Base-by-base conservation (phyloP, 2,113 vertebrate genomes). In the Tyto alba region DNA sequence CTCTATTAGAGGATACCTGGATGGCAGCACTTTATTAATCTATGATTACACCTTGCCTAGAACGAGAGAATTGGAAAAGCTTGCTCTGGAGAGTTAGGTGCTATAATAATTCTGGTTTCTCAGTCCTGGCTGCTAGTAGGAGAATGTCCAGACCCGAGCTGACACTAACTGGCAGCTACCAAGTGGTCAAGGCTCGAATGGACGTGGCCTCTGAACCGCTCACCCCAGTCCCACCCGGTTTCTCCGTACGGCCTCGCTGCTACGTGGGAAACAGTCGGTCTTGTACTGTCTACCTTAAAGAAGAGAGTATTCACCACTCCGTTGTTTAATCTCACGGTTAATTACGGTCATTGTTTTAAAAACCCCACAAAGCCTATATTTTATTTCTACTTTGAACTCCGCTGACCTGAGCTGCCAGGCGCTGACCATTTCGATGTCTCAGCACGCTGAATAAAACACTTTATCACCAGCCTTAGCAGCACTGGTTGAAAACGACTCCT, bases 271-370 rank as follows among this genome's bases (percentile, higher is more conserved):
- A 59, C 2, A 26, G 26, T 4, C 18, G 9, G 16, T 11, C 23
- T 5, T 47, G 6, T 2, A 6, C 50, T 5, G 11, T 1, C 3
- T 1, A 6, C 9, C 45, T n/a, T 32, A 26, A 72, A 40, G 45
- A 72, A 52, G 5, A 62, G 64, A 60, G 3, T 16, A 64, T 34
- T 93, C 55, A 30, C 26, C 74, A 9, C 25, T 26, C 34, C 3
- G 2, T 18, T 52, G 19, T 30, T 88, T 56, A 43, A 41, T 40
- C 47, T 64, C 41, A 16, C 25, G 3, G 18, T 57, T 89, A 57
- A 81, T 74, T 50, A n/a, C 2, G 1, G 19, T 8, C 34, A 25
- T 13, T 40, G 13, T 10, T 59, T 10, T 8, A 40, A 47, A 41
- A n/a, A 23, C 0, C 1, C 5, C 27, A 29, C 22, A 64, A 66